Evolutionary conservation across 37 sponge, comb jelly and placozoan species (phyloP).

Genomic region (Oscarella lobularis): DNA sequence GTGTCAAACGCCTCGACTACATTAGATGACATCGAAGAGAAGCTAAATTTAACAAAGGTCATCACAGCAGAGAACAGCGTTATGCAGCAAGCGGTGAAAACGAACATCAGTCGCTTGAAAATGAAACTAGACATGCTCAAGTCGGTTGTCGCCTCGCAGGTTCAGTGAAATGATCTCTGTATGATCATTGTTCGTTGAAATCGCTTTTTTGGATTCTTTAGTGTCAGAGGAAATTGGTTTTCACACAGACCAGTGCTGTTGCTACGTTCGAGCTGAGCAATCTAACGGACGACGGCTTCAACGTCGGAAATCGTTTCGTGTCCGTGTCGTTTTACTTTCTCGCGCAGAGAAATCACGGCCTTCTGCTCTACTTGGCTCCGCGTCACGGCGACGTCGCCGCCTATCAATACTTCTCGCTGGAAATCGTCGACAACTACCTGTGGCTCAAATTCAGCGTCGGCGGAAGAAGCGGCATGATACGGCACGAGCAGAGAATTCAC

Average conservation of each 20-base stretch:
- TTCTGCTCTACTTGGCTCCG: neutral
- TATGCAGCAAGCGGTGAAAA: no score
- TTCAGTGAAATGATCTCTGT: no score
- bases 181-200: no score
- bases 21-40: no score
- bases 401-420: neutral
- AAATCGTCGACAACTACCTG: neutral
- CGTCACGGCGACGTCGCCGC: neutral
- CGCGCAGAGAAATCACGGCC: neutral
- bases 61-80: no score
- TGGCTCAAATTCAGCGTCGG: neutral
- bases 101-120: neutral
- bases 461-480: neutral
- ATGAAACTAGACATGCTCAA: no score
- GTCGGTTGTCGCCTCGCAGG: no score
- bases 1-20: no score
- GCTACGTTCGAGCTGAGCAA: neutral
- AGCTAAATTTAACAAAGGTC: no score
- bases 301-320: neutral
- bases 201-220: no score
- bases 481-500: neutral
- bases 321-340: neutral
- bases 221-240: constrained; percentile 1
- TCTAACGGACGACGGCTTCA: neutral
- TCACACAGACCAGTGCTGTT: neutral